Evolutionary conservation across 2,113 vertebrate species (phyloP), one percentile per base, ranked within the genome.

Genomic region (Meleagris gallopavo): DNA sequence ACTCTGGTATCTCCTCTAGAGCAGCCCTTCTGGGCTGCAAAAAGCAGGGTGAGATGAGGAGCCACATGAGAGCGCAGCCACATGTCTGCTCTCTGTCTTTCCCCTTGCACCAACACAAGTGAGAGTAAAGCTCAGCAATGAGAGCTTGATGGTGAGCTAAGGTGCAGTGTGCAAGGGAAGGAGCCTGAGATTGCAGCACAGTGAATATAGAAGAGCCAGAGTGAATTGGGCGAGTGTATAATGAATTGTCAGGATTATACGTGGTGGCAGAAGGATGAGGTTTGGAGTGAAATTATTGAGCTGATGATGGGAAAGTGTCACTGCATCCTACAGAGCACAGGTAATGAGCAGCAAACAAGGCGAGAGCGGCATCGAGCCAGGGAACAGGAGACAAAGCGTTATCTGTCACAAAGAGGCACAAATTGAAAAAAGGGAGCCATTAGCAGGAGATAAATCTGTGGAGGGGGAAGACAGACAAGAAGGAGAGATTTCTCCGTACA

Each of bases 231-330:
- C 83, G 77, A 54, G 77, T 75, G 88, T 96, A 91, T 97, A 96
- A 94, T 70, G 95, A 95, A 92, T 91, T 97, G 95, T 96, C 95
- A 94, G 93, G 93, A 96, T 96, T 93, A 79, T 83, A 89, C 74
- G 89, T 78, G 89, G 95, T 76, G 96, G 89, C 80, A 93, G 60
- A 83, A 89, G 6, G 89, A 46, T 94, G 95, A 84, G 86, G 92
- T 95, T 95, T 95, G 91, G 97, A 97, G 96, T 94, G 84, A 97
- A 96, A 97, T 98, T 96, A 97, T 96, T 93, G 94, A 97, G 91
- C 83, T 89, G 83, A 80, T 97, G 96, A 96, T 84, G 89, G 92
- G 86, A 85, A 95, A 97, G 87, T 94, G 83, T 94, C 85, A 29
- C 95, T 95, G 92, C 10, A 71, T 96, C 95, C 97, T 97, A 93